These are phyloP conservation scores for Caenorhabditis remanei DNA, from an alignment of 1,140 invertebrate species.

Conservation along the genomic window DNA sequence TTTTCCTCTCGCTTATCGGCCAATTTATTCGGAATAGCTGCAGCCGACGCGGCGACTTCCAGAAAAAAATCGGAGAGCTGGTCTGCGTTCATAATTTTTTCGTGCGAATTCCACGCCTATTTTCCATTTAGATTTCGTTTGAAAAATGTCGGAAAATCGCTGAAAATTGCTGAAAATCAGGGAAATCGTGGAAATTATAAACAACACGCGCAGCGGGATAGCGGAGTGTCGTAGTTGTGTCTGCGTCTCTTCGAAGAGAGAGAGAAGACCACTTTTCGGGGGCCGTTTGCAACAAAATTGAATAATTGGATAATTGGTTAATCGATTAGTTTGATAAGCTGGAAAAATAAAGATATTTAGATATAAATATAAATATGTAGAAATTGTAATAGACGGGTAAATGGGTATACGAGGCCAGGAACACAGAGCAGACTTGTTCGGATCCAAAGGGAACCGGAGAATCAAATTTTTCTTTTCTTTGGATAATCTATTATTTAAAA, in stretches of 20 bases:
- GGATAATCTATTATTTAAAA: too few relatives aligned
- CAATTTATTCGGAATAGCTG: slow-evolving; percentile 3
- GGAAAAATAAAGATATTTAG: too few relatives aligned
- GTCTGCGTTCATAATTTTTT: slow-evolving; percentile 21
- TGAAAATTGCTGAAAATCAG: neutral
- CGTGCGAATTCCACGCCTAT: neutral
- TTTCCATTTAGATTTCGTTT: neutral
- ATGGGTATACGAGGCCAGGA: too few relatives aligned
- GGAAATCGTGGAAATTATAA: neutral
- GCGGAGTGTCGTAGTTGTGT: neutral
- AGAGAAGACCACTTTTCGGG: neutral
- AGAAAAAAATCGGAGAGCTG: slow-evolving; percentile 37
- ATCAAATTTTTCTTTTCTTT: too few relatives aligned
- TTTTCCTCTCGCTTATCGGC: slow-evolving; percentile 32
- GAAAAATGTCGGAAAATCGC: neutral
- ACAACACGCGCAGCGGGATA: neutral
- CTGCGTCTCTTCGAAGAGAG: neutral
- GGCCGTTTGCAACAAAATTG: too few relatives aligned
- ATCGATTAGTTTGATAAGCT: too few relatives aligned
- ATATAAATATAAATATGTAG: too few relatives aligned
- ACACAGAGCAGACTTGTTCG: too few relatives aligned
- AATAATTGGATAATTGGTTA: too few relatives aligned
- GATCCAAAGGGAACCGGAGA: too few relatives aligned
- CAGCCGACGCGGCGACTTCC: neutral
- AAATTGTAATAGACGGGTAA: too few relatives aligned